These are phyloP conservation scores for Artibeus jamaicensis DNA, from an alignment of 2,797 vertebrate genomes.

Conservation along the genomic window DNA sequence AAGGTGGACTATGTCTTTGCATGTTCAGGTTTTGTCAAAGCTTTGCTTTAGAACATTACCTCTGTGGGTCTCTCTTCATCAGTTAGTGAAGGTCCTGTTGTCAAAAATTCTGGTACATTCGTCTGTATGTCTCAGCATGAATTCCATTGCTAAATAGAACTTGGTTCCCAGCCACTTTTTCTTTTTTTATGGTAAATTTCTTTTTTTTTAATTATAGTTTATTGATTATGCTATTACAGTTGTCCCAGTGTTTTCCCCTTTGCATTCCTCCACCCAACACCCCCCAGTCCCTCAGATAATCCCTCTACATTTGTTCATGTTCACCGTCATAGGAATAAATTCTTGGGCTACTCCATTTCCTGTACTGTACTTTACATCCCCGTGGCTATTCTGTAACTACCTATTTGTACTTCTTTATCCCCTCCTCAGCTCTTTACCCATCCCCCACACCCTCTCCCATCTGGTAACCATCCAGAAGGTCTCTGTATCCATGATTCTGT, in stretches of 20 bases:
- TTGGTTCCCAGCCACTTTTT: neutral
- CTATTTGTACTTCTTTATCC: neutral
- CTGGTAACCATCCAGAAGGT: neutral
- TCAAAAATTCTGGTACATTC: neutral
- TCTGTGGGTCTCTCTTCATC: neutral
- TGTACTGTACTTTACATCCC: neutral
- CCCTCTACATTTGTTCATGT: neutral
- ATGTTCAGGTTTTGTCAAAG: slow-evolving; percentile 2
- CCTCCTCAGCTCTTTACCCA: neutral
- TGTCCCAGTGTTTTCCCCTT: neutral
- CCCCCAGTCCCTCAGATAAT: too few species aligned
- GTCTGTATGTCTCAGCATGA: neutral
- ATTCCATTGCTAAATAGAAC: neutral
- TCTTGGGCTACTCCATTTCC: neutral
- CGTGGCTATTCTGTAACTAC: neutral
- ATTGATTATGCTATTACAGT: neutral
- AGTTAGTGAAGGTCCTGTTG: neutral
- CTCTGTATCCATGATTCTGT: neutral
- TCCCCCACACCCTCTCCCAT: neutral
- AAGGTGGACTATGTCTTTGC: neutral
- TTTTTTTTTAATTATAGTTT: neutral
- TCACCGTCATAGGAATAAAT: neutral
- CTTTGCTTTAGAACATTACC: neutral
- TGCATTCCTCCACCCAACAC: neutral
- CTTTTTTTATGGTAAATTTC: neutral